A percentile compares a stretch with the other conserved stretches of the same genome.
Conservation (phyloP, 2,113 vertebrate species). For the Elephas maximus region DNA sequence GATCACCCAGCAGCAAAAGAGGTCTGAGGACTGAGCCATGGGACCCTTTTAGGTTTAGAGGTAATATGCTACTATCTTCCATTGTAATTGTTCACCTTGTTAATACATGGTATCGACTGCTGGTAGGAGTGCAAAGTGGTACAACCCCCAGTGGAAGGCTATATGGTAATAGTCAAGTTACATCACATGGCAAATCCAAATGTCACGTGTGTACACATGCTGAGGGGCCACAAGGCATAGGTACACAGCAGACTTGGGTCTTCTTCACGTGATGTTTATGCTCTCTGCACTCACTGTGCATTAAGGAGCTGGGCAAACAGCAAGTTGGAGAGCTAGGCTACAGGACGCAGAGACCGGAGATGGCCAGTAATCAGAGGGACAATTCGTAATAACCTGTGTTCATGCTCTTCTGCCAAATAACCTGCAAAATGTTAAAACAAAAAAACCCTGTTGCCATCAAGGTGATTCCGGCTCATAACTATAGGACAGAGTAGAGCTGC, state of each 20-base stretch:
- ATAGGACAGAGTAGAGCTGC: too few relatives aligned
- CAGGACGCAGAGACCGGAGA: neutral
- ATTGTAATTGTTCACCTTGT: too few relatives aligned
- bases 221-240: accelerated
- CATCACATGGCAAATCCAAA: neutral
- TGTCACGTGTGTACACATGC: neutral
- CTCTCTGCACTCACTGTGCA: accelerated
- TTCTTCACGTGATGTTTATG: neutral
- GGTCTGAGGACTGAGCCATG: neutral
- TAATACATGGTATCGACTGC: neutral
- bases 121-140: neutral
- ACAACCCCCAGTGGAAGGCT: neutral
- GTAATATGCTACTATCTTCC: neutral
- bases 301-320: neutral
- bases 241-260: neutral
- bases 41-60: neutral
- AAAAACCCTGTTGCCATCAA: too few relatives aligned
- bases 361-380: neutral
- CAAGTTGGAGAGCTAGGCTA: neutral
- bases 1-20: neutral
- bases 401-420: neutral
- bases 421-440: too few relatives aligned
- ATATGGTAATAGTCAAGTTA: neutral
- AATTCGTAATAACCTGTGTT: neutral
- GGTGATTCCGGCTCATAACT: too few relatives aligned